Evolutionary conservation across 1,140 invertebrate species (phyloP), one percentile per base, ranked within the genome.

Genomic region (Calephelis virginiensis): DNA sequence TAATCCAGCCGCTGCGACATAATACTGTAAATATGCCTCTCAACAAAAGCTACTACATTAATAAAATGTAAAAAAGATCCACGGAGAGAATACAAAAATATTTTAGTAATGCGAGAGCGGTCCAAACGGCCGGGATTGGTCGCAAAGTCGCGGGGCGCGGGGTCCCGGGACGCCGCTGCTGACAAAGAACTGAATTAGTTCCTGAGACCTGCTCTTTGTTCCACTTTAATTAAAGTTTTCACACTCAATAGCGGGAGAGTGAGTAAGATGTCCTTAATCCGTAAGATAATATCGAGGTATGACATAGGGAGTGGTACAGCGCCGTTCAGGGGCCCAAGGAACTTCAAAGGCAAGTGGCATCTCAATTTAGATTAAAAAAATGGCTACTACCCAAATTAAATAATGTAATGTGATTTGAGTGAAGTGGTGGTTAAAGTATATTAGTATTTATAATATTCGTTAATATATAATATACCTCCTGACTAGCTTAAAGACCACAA

Each of bases 151-250:
- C 47, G 68, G 37, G 37, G 37, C 43, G 68, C 43, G 37, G 37
- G 62, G 14, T 37, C 61, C n/a, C 17, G 12, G 8, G 37, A 17
- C 28, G 28, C 28, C 2, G 2, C 28, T 28, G 14, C 8, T 50
- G 63, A 75, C 73, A 72, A 75, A 72, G 68, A 75, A 68, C 61
- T 68, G 66, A 75, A 72, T 75, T 75, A 73, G 70, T 66, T 67
- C 48, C 67, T 68, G 62, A 63, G 68, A 70, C 65, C 63, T 69
- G 17, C 14, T 53, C 66, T 63, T 62, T 68, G 37, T 75, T 68
- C 64, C 43, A 65, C 53, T 64, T 67, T 38, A 13, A 69, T 70
- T 68, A 53, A 56, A 43, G 43, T 56, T 43, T 64, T 64, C 62
- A 64, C 40, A 56, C 53, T 64, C 37, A 53, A 64, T 53, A 53